A percentile compares a stretch with the other conserved stretches of the same genome.
Evolutionary conservation across 2,888 invertebrate species (phyloP).

Genomic region (Pollenia amentaria): DNA sequence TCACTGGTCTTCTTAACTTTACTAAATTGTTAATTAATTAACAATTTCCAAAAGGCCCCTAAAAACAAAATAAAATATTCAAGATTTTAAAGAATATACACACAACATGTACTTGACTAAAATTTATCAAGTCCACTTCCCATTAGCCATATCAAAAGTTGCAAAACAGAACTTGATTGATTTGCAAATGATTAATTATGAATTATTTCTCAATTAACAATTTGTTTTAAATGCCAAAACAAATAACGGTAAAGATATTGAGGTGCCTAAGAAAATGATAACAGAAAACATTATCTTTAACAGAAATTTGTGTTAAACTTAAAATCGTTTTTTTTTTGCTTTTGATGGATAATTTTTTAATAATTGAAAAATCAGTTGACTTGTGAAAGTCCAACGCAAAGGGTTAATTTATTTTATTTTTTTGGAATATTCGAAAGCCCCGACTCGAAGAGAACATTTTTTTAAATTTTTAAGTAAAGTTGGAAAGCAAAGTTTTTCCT

Average conservation of each 20-base stretch:
- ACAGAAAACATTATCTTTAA: conserved; percentile 13
- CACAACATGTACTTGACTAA: neutral
- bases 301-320: conserved; percentile 7
- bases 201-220: conserved; percentile 71
- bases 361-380: conserved; percentile 75
- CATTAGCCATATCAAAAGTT: conserved; percentile 19
- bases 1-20: conserved; percentile 11
- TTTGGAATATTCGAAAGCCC: neutral
- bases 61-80: neutral
- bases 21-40: conserved; percentile 47
- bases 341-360: conserved; percentile 73
- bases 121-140: conserved; percentile 42
- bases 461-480: neutral
- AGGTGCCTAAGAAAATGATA: conserved; percentile 36
- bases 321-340: conserved; percentile 71
- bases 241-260: conserved; percentile 28
- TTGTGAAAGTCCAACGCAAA: conserved; percentile 68
- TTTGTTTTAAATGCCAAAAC: conserved; percentile 39
- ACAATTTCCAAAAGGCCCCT: neutral
- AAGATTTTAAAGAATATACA: neutral
- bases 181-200: conserved; percentile 70
- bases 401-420: neutral
- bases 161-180: conserved; percentile 43
- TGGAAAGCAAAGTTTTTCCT: neutral
- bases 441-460: neutral